phyloP scores from a whole-genome alignment of 1,140 invertebrate genomes.

The Drosophila albomicans region DNA sequence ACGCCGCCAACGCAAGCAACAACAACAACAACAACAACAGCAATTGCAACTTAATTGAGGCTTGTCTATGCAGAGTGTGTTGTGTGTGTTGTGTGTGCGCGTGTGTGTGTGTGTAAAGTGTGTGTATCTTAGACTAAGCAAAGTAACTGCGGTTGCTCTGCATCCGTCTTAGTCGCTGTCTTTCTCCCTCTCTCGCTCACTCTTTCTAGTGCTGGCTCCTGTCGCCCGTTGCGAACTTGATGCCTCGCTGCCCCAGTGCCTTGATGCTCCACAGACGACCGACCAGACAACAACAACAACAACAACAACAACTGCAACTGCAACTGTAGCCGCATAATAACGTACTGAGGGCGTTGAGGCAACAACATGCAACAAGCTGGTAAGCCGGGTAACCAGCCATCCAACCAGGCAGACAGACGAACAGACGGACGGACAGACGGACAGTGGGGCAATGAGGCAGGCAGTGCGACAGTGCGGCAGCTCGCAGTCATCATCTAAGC shows the following conservation, averaged over 20 bases:
- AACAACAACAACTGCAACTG: conserved; percentile 59
- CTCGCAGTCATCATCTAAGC: conserved; percentile 57
- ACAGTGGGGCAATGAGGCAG: not conserved
- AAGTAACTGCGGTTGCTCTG: conserved; percentile 78
- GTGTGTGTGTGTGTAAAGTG: conserved; percentile 15
- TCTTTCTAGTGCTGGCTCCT: conserved; percentile 43
- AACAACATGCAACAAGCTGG: conserved; percentile 67
- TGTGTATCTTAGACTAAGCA: conserved; percentile 33
- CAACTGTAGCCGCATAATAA: conserved; percentile 64
- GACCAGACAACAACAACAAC: conserved; percentile 72
- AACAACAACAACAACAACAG: conserved; percentile 47
- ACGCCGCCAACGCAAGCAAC: conserved; percentile 68
- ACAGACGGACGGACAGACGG: not conserved
- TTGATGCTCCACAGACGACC: conserved; percentile 82
- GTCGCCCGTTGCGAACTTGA: conserved; percentile 72
- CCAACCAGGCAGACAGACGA: conserved; percentile 8
- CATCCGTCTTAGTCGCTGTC: conserved; percentile 17
- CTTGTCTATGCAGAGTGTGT: conserved; percentile 68
- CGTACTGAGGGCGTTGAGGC: conserved; percentile 79
- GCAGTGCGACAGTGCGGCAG: conserved; percentile 30
- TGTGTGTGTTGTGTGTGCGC: no score
- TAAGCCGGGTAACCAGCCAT: conserved; percentile 29
- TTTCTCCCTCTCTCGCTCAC: not conserved
- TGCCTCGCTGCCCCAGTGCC: conserved; percentile 82
- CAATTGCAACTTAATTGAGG: conserved; percentile 83